A percentile compares a stretch with the other conserved stretches of the same genome.
Conservation (phyloP, 2,797 vertebrate species). For the Acrossocheilus fasciatus region DNA sequence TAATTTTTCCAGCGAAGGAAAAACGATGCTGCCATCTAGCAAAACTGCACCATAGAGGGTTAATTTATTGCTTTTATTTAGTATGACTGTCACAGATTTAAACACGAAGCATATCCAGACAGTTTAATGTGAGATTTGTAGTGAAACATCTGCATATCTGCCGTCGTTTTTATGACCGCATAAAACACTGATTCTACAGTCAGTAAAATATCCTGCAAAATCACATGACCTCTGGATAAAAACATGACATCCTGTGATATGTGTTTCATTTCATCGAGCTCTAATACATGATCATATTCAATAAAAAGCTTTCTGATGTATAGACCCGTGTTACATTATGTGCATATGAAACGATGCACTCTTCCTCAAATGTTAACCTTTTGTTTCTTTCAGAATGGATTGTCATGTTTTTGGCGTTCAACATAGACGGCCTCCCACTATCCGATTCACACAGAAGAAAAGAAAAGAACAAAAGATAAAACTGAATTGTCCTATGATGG, state of each 20-base stretch:
- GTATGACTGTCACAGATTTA: not conserved
- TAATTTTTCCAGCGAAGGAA: not conserved
- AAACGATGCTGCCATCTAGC: not conserved
- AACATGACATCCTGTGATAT: constrained; percentile 22
- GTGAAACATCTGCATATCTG: constrained; percentile 14
- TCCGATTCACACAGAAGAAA: not conserved
- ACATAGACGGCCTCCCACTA: constrained; percentile 4
- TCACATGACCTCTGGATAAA: constrained; percentile 12
- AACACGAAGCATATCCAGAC: not conserved
- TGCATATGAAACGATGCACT: not conserved
- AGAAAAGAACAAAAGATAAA: constrained; percentile 22
- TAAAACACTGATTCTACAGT: constrained; percentile 19
- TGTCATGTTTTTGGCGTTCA: constrained; percentile 31
- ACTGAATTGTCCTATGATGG: constrained; percentile 6
- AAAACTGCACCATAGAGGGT: not conserved
- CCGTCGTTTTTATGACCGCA: constrained; percentile 1
- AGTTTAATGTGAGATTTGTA: constrained; percentile 19
- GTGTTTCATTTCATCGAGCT: constrained; percentile 28
- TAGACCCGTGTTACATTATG: constrained; percentile 9
- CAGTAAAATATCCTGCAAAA: constrained; percentile 20
- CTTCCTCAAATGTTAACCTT: not conserved
- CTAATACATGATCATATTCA: constrained; percentile 20
- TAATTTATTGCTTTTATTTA: not conserved
- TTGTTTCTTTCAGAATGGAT: constrained; percentile 5
- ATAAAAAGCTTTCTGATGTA: constrained; percentile 38